A percentile compares a stretch with the other conserved stretches of the same genome.
phyloP scores from a whole-genome alignment of 2,888 invertebrate genomes.

The Andrena praecox region DNA sequence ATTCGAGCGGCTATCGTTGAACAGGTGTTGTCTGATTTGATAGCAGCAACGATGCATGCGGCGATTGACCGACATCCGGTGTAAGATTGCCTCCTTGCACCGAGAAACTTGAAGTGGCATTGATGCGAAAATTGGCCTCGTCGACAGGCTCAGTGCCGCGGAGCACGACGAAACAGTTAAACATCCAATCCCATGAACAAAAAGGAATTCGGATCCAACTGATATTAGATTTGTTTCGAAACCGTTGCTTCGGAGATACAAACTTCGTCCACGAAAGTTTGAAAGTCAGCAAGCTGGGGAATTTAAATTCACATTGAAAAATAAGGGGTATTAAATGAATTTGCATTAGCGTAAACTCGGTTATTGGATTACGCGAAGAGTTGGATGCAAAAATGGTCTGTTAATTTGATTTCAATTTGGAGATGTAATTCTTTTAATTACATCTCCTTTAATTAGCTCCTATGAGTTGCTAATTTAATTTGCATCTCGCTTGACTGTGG shows the following conservation, averaged over 20 bases:
- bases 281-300: no score
- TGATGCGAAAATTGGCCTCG: conserved; percentile 61
- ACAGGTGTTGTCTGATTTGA: conserved; percentile 12
- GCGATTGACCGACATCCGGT: conserved; percentile 52
- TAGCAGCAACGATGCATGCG: conserved; percentile 1
- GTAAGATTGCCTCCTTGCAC: conserved; percentile 54
- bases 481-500: no score
- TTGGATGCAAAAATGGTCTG: no score
- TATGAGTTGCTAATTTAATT: no score
- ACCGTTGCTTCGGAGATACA: neutral
- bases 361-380: no score
- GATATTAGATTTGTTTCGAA: neutral
- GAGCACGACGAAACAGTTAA: conserved; percentile 33
- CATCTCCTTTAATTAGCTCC: no score
- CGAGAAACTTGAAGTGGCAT: conserved; percentile 62
- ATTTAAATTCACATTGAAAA: no score
- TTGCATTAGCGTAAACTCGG: no score
- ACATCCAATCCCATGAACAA: conserved; percentile 8
- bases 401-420: no score
- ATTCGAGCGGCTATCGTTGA: neutral
- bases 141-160: conserved; percentile 52
- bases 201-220: neutral
- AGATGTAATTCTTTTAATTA: no score
- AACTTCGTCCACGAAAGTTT: neutral
- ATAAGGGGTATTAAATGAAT: no score